Evolutionary conservation across 2,888 invertebrate species (phyloP).

Genomic region (Leptopterna dolabrata): DNA sequence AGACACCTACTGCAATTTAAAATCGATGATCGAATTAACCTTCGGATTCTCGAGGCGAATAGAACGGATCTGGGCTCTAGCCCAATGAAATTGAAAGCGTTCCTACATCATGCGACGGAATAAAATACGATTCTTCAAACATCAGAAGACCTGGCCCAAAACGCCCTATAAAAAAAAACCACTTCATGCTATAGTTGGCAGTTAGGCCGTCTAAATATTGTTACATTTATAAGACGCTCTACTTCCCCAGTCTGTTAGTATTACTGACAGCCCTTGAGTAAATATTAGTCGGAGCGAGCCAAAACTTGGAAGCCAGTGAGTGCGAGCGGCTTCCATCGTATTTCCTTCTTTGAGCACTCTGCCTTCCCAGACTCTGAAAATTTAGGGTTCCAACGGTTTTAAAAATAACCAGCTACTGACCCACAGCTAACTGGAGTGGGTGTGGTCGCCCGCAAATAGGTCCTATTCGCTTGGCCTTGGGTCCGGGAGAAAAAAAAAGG

Average conservation of each 20-base stretch:
- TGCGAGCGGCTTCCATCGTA: not conserved
- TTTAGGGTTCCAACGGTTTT: constrained; percentile 1
- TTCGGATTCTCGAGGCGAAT: too few species aligned
- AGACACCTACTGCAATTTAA: too few species aligned
- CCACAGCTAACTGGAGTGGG: constrained; percentile 18
- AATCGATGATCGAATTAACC: too few species aligned
- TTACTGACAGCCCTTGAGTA: not conserved
- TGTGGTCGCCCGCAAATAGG: not conserved
- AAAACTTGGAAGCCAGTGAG: not conserved
- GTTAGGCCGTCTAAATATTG: not conserved
- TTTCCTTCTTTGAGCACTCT: not conserved
- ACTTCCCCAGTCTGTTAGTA: not conserved
- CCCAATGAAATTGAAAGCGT: too few species aligned
- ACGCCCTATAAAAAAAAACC: not conserved
- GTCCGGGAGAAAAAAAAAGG: not conserved
- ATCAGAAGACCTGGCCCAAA: not conserved
- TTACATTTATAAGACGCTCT: not conserved
- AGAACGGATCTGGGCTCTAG: too few species aligned
- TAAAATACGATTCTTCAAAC: not conserved
- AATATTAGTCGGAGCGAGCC: not conserved
- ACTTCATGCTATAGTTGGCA: not conserved
- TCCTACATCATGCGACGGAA: too few species aligned
- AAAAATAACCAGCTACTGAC: constrained; percentile 23
- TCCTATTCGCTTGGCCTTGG: not conserved
- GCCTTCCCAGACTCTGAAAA: constrained; percentile 7